Base-by-base conservation (phyloP, 2,888 invertebrate genomes). In the Stenoptilia bipunctidactyla region DNA sequence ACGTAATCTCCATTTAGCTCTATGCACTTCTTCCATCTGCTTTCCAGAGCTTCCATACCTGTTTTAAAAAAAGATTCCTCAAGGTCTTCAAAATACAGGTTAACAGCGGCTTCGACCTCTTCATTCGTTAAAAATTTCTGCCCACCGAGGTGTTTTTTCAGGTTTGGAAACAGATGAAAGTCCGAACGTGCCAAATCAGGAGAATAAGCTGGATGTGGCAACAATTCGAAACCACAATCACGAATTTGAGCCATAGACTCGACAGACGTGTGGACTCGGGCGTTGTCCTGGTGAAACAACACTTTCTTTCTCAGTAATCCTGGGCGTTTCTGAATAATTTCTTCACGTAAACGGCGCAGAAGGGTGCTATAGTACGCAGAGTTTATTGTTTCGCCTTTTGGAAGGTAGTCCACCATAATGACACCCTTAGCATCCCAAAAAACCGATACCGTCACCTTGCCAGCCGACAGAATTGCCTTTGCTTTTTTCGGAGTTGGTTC, bases 271-370 rank as follows among this genome's bases (percentile, higher is more conserved):
- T 45, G 45, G 40, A 37, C 44, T 25, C 25, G 40, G 37, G 44
- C 44, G n/a, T 49, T 46, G 20, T 46, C 45, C 15, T 42, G 46
- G 27, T 48, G 45, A 20, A 47, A 45, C 40, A 45, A 45, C 35
- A 42, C 34, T 40, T 45, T 43, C 37, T 47, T 45, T 9, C 38
- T 27, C 34, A 41, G 35, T 30, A 43, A 33, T 39, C 39, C 40
- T 27, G 45, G 42, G 12, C 40, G 12, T 45, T 47, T 47, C 25
- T 42, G 9, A n/a, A 30, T 27, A 10, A 38, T 30, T 30, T 13
- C 30, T 38, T 30, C 30, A 15, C 38, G 38, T 13, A 38, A 30
- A 15, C n/a, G 27, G 6, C 38, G 27, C 15, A 38, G 15, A 8
- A 38, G 15, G n/a, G 27, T 35, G 35, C 38, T 27, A 20, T 40